A percentile compares a stretch with the other conserved stretches of the same genome.
Evolutionary conservation across 2,888 invertebrate species (phyloP).

Genomic region (Cylloceria caligata): DNA sequence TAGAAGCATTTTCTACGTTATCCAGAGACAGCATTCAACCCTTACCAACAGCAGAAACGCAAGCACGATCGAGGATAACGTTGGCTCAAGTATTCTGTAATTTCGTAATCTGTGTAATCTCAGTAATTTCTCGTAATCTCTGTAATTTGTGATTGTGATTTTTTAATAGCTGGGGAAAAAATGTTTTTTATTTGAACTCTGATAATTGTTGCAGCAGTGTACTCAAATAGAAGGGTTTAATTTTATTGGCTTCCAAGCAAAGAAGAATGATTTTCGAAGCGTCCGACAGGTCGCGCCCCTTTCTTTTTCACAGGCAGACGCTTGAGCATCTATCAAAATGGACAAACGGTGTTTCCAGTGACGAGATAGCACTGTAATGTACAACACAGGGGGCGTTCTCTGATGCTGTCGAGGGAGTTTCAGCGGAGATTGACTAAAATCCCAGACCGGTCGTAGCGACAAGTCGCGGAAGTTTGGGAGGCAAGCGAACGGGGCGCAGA

Average conservation of each 20-base stretch:
- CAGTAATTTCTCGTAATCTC: no score
- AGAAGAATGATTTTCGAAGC: neutral
- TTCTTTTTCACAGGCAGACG: conserved; percentile 1
- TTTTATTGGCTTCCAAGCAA: neutral
- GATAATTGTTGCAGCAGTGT: neutral
- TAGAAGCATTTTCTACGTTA: neutral
- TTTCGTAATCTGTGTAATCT: no score
- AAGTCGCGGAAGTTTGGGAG: conserved; percentile 34
- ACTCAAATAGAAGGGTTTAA: neutral
- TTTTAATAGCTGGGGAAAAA: no score
- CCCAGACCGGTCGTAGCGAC: conserved; percentile 10
- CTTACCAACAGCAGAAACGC: conserved; percentile 17
- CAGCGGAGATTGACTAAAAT: conserved; percentile 43
- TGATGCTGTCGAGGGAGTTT: conserved; percentile 5
- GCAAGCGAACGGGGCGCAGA: conserved; percentile 31
- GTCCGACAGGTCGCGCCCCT: neutral
- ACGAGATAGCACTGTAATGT: neutral
- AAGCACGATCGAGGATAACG: neutral
- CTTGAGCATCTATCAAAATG: conserved; percentile 52
- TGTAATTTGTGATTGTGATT: no score
- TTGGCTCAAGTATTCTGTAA: neutral
- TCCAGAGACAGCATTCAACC: neutral
- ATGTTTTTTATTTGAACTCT: neutral
- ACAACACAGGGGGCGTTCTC: conserved; percentile 7
- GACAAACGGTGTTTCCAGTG: conserved; percentile 5